phyloP scores from a whole-genome alignment of 2,797 vertebrate species.

The Sarcoramphus papa region DNA sequence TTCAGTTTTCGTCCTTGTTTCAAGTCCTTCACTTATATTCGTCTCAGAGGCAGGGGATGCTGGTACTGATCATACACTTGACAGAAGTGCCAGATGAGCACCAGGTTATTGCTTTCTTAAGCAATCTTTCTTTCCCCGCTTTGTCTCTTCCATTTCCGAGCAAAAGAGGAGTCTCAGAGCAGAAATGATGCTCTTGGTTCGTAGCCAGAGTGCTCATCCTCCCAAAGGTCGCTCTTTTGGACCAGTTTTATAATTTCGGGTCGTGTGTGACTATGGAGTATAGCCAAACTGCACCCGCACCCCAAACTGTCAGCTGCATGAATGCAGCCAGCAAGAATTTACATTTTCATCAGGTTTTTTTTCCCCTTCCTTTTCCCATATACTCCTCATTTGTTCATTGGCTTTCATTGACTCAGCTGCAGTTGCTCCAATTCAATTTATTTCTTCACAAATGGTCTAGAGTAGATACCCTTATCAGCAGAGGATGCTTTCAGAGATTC shows the following conservation, averaged over 20 bases:
- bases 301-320: not conserved
- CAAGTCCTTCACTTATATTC: not conserved
- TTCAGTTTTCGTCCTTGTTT: not conserved
- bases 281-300: not conserved
- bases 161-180: not conserved
- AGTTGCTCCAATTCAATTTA: not conserved
- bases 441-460: not conserved
- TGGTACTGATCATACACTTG: not conserved
- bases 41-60: not conserved
- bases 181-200: not conserved
- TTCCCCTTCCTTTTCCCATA: not conserved
- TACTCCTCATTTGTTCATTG: not conserved
- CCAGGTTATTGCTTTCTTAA: not conserved
- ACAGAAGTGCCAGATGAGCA: not conserved
- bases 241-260: not conserved
- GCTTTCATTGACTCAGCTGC: not conserved
- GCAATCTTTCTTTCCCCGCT: not conserved
- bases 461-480: constrained; percentile 2
- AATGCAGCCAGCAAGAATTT: not conserved
- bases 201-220: not conserved
- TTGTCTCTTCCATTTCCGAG: not conserved
- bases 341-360: not conserved
- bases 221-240: not conserved
- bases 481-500: not conserved
- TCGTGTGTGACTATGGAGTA: not conserved